phyloP scores from a whole-genome alignment of 2,113 vertebrate species.

The Laticauda laticaudata region DNA sequence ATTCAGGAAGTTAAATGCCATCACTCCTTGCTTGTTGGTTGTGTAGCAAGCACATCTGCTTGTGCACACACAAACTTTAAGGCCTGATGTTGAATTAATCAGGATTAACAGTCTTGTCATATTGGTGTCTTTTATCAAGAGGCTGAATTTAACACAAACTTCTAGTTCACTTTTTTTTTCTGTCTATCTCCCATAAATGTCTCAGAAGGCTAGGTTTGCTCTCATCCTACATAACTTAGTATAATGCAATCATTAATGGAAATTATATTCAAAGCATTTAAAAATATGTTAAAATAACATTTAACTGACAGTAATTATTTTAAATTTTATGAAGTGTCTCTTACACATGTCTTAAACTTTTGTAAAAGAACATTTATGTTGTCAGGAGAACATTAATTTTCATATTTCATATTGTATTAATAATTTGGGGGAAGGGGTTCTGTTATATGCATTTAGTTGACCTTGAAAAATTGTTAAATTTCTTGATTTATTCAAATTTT shows the following conservation, averaged over 20 bases:
- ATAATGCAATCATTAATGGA: neutral
- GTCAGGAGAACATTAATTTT: neutral
- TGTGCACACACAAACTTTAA: neutral
- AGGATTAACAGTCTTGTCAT: neutral
- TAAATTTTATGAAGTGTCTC: neutral
- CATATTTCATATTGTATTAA: slow-evolving; percentile 11
- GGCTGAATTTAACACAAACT: neutral
- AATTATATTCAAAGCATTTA: slow-evolving; percentile 17
- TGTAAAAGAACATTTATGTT: neutral
- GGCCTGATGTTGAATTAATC: neutral
- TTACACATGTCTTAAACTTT: slow-evolving; percentile 10
- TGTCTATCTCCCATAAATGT: neutral
- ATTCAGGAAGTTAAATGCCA: neutral
- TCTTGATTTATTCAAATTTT: neutral
- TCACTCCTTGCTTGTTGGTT: neutral
- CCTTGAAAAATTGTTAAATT: neutral
- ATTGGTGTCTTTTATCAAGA: neutral
- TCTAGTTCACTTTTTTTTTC: neutral
- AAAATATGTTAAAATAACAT: slow-evolving; percentile 6
- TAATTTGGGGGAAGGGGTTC: neutral
- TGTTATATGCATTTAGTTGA: slow-evolving; percentile 5
- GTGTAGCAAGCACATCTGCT: neutral
- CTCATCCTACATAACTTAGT: neutral
- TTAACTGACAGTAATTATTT: slow-evolving; percentile 11
- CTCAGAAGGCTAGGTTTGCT: neutral